These are phyloP conservation scores for Ictalurus furcatus DNA, from an alignment of 2,113 vertebrate genomes.

Conservation along the genomic window DNA sequence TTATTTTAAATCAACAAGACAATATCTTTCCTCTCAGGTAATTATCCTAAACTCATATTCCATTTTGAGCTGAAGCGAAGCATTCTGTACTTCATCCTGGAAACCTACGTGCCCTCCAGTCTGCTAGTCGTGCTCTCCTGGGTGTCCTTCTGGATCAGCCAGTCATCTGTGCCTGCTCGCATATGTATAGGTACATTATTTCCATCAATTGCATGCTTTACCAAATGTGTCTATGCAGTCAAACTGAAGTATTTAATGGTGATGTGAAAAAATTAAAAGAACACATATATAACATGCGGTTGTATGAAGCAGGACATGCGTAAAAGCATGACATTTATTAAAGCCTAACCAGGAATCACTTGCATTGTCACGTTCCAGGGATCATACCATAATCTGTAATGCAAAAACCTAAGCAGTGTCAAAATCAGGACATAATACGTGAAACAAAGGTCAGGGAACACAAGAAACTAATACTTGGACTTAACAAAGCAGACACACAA, in stretches of 20 bases:
- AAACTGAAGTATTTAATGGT: neutral
- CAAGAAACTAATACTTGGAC: neutral
- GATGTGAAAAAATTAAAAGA: neutral
- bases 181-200: conserved; percentile 83
- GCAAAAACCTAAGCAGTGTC: neutral
- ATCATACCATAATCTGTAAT: too few species aligned
- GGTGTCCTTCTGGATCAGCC: conserved; percentile 94
- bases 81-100: conserved; percentile 88
- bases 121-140: conserved; percentile 87
- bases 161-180: conserved; percentile 86
- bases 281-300: neutral
- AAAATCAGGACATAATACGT: neutral
- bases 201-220: neutral
- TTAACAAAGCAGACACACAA: neutral
- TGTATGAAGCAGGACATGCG: neutral
- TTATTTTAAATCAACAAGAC: neutral
- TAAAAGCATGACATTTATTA: neutral
- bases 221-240: too few species aligned
- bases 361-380: neutral
- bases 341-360: neutral
- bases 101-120: conserved; percentile 88
- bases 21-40: conserved; percentile 63
- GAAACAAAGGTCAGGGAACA: neutral
- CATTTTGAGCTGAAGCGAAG: conserved; percentile 89
- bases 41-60: conserved; percentile 84